Conservation (phyloP, 2,797 vertebrate genomes). For the Zalophus californianus region DNA sequence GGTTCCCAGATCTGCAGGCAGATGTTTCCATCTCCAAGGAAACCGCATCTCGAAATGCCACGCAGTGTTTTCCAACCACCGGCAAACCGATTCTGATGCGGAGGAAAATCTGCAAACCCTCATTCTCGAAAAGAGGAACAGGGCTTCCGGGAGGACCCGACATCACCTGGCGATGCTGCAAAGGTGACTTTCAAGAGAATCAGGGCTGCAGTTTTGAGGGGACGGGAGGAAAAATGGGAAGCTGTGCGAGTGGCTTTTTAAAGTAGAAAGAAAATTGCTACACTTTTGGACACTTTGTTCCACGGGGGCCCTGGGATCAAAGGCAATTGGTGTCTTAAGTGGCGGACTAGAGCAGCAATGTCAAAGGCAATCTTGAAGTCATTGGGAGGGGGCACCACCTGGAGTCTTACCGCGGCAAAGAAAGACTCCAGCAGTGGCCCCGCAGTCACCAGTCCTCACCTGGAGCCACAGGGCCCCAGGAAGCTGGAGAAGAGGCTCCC, state of each 20-base stretch:
- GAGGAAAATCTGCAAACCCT: not conserved
- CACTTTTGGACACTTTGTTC: not conserved
- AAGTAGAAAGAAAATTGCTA: not conserved
- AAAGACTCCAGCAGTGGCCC: not conserved
- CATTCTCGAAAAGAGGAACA: not conserved
- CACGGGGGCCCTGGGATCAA: not conserved
- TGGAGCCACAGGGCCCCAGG: not conserved
- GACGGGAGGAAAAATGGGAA: not conserved
- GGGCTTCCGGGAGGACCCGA: not conserved
- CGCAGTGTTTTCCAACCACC: not conserved
- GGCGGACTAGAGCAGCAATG: not conserved
- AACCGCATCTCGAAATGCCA: slow-evolving; percentile 54
- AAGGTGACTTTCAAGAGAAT: not conserved
- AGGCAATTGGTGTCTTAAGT: not conserved
- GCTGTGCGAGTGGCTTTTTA: not conserved
- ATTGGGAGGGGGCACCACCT: not conserved
- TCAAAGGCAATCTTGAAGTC: not conserved
- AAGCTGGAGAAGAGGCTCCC: not conserved
- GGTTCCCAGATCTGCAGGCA: not conserved
- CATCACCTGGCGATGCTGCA: fast-evolving
- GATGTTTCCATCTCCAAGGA: slow-evolving; percentile 61
- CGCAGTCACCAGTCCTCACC: not conserved
- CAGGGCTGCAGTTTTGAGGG: not conserved
- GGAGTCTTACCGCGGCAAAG: not conserved
- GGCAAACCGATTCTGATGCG: not conserved